phyloP scores from a whole-genome alignment of 2,888 invertebrate species.

The Acronicta psi region DNA sequence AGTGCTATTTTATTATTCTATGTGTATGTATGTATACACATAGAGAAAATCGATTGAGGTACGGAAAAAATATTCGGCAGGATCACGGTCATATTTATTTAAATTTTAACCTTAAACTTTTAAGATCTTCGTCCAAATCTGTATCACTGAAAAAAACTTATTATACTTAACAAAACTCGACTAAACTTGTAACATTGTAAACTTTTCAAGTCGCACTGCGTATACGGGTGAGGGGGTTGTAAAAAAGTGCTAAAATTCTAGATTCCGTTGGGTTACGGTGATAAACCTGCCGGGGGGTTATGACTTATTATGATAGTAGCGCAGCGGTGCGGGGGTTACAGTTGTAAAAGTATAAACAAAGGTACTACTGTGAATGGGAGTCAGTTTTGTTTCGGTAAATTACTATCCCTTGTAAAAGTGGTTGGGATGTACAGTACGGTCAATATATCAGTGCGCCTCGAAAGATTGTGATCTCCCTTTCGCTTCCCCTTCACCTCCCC shows the following conservation, averaged over 20 bases:
- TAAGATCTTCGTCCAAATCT: background rate
- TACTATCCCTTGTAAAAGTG: slow-evolving; percentile 6
- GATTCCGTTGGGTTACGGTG: slow-evolving; percentile 15
- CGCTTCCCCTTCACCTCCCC: too few species aligned
- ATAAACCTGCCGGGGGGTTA: slow-evolving; percentile 45
- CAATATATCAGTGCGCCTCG: too few species aligned
- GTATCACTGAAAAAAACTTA: background rate
- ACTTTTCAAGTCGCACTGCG: slow-evolving; percentile 25
- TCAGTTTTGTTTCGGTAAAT: slow-evolving; percentile 12
- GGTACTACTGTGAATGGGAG: slow-evolving; percentile 6
- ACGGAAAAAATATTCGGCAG: slow-evolving; percentile 1
- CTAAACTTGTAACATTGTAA: slow-evolving; percentile 33
- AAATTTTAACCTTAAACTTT: background rate
- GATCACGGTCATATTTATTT: too few species aligned
- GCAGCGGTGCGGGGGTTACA: slow-evolving; percentile 1
- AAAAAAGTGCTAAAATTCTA: slow-evolving; percentile 38
- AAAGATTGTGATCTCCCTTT: too few species aligned
- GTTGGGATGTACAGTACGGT: slow-evolving; percentile 6
- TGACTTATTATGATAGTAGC: slow-evolving; percentile 36
- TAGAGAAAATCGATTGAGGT: too few species aligned
- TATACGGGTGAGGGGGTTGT: slow-evolving; percentile 25
- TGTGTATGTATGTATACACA: too few species aligned
- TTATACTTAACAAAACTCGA: slow-evolving; percentile 4
- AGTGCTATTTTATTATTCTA: too few species aligned
- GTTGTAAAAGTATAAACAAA: slow-evolving; percentile 34